Evolutionary conservation across 2,888 invertebrate genomes (phyloP).

Genomic region (Antheraea yamamai): DNA sequence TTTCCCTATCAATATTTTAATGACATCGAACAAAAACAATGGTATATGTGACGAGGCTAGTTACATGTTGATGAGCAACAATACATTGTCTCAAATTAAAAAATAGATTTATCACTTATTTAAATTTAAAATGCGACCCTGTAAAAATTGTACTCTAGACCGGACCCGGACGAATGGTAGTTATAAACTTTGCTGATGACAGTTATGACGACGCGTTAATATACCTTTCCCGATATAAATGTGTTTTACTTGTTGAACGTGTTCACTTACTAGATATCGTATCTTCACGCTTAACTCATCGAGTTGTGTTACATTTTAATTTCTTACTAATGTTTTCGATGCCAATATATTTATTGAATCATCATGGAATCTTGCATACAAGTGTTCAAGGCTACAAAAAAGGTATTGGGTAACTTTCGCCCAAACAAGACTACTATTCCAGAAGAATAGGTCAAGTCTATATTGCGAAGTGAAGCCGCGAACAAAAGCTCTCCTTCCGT

Average conservation of each 20-base stretch:
- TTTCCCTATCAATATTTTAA: too few relatives aligned
- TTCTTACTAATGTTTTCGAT: neutral
- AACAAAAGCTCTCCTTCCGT: too few relatives aligned
- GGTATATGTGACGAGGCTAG: too few relatives aligned
- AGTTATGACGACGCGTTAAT: constrained; percentile 6
- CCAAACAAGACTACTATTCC: too few relatives aligned
- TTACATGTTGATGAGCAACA: too few relatives aligned
- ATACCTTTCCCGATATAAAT: constrained; percentile 5
- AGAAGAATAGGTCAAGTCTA: too few relatives aligned
- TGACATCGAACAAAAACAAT: neutral
- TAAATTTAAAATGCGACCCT: neutral
- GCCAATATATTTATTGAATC: too few relatives aligned
- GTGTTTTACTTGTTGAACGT: constrained; percentile 11
- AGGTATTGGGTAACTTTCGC: too few relatives aligned
- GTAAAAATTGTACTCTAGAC: neutral
- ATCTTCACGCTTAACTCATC: neutral
- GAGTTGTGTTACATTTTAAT: neutral
- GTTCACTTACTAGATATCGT: neutral
- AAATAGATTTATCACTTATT: neutral
- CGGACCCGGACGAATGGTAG: neutral
- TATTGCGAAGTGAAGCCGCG: too few relatives aligned
- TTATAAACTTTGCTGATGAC: constrained; percentile 10
- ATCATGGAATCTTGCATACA: too few relatives aligned
- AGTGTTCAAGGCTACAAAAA: too few relatives aligned
- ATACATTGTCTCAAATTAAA: too few relatives aligned